Conservation (phyloP, 1,140 invertebrate species). For the Neotoxoptera formosana region DNA sequence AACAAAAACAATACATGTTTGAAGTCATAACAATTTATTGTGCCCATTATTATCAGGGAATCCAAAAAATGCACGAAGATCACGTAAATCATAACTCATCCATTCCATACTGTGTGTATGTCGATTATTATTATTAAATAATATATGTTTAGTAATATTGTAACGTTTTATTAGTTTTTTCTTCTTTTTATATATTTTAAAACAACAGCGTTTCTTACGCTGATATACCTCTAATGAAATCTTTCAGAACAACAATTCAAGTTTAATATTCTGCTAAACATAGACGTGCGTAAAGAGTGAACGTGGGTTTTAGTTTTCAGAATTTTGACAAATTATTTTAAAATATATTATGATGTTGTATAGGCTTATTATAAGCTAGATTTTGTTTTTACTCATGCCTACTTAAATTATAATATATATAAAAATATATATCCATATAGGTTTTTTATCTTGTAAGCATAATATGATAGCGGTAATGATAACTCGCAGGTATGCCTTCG, state of each 20-base stretch:
- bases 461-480: not conserved
- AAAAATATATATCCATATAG: not conserved
- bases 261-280: not conserved
- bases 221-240: not conserved
- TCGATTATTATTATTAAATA: not conserved
- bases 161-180: too few species aligned
- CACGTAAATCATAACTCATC: not conserved
- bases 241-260: not conserved
- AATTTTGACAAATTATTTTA: not conserved
- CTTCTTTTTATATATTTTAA: not conserved
- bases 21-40: not conserved
- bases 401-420: not conserved
- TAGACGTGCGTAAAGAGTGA: not conserved
- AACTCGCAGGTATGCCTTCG: accelerated
- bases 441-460: not conserved
- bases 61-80: not conserved
- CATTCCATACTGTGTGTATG: not conserved
- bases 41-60: not conserved
- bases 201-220: not conserved
- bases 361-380: not conserved
- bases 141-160: not conserved
- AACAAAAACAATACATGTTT: not conserved
- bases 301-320: not conserved
- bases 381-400: not conserved
- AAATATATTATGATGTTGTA: not conserved